Percentiles rank a stretch among this genome's conserved stretches.
phyloP scores from a whole-genome alignment of 2,888 invertebrate species.

The Palloptera scutellata region DNA sequence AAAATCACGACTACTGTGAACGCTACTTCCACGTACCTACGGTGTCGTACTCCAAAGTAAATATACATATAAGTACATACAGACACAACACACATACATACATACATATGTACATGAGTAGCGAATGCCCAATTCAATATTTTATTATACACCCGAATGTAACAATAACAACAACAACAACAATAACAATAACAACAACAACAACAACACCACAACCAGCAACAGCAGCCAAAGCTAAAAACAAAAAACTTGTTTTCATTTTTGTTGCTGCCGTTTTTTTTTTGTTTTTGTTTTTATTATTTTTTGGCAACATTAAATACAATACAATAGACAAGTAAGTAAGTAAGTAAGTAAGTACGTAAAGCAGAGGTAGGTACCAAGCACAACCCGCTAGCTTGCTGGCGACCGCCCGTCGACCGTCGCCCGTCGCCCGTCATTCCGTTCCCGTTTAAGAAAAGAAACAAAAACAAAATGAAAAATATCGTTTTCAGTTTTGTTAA shows the following conservation, averaged over 20 bases:
- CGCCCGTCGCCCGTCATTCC: slow-evolving; percentile 24
- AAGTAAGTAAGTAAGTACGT: too few species aligned
- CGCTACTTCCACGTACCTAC: too few species aligned
- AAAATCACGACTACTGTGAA: too few species aligned
- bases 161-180: background rate
- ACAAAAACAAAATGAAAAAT: background rate
- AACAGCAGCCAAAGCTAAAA: background rate
- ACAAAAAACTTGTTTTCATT: slow-evolving; percentile 26
- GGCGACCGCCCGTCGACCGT: too few species aligned
- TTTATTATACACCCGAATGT: background rate
- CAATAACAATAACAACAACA: background rate
- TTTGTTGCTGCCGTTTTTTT: slow-evolving; percentile 10
- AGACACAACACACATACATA: background rate
- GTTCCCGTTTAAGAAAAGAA: slow-evolving; percentile 13
- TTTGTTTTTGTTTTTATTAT: too few species aligned
- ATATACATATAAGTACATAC: background rate
- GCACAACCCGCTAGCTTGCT: background rate
- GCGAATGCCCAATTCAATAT: background rate
- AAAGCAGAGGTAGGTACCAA: too few species aligned
- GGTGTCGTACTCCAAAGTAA: too few species aligned
- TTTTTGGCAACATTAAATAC: too few species aligned
- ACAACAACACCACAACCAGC: background rate
- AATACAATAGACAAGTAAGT: too few species aligned
- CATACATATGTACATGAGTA: background rate
- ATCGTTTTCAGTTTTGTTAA: slow-evolving; percentile 9